Conservation (phyloP, 2,113 vertebrate genomes). For the Marmota flaviventris region DNA sequence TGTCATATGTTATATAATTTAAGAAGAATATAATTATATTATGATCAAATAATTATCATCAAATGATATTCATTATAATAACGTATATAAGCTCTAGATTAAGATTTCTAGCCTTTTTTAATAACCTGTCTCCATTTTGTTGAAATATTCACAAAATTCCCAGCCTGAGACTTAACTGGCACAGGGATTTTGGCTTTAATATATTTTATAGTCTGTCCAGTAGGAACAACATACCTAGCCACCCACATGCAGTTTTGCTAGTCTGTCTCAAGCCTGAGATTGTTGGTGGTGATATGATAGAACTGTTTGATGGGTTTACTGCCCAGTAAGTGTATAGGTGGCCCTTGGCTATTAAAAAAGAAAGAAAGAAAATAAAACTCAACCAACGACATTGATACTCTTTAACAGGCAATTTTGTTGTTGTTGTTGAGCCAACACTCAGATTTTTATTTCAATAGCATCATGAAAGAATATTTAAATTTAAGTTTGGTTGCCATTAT, state of each 20-base stretch:
- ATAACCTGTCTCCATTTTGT: neutral
- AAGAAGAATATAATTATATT: neutral
- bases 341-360: neutral
- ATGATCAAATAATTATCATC: neutral
- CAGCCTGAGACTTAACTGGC: neutral
- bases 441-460: slow-evolving; percentile 40
- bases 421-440: neutral
- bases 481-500: neutral
- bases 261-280: neutral
- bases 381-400: neutral
- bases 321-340: neutral
- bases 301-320: neutral
- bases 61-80: neutral
- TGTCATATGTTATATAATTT: neutral
- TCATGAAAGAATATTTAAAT: neutral
- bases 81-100: neutral
- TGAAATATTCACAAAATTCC: neutral
- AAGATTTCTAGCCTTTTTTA: neutral
- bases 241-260: neutral
- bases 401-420: neutral
- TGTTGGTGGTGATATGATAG: neutral
- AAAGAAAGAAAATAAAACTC: neutral
- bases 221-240: neutral
- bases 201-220: neutral
- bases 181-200: neutral